Conservation (phyloP, 2,888 invertebrate genomes). For the Stegophylla sp. region DNA sequence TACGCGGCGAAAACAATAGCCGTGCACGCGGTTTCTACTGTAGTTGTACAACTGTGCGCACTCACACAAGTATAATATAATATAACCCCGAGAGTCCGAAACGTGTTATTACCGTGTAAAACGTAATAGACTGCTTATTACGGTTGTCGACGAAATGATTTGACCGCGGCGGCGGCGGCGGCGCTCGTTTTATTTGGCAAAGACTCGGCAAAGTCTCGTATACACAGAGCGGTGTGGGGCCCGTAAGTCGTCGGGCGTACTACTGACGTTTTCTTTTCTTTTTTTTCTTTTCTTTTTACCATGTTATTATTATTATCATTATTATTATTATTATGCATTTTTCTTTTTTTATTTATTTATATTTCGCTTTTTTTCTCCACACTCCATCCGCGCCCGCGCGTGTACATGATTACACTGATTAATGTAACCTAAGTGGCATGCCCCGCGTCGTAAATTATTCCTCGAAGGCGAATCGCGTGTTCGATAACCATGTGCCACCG, state of each 20-base stretch:
- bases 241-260: not conserved
- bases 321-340: not conserved
- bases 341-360: not conserved
- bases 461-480: slow-evolving; percentile 50
- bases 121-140: slow-evolving; percentile 40
- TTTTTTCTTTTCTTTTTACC: too few relatives aligned
- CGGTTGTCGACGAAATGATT: slow-evolving; percentile 7
- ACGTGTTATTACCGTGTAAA: slow-evolving; percentile 43
- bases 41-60: not conserved
- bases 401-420: slow-evolving; percentile 55
- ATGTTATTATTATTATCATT: too few relatives aligned
- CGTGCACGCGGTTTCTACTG: not conserved
- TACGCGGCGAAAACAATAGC: too few relatives aligned
- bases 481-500: slow-evolving; percentile 41
- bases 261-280: too few relatives aligned
- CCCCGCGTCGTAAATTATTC: slow-evolving; percentile 53
- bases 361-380: not conserved
- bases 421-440: slow-evolving; percentile 58
- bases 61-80: not conserved
- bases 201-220: too few relatives aligned
- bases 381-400: not conserved
- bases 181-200: not conserved
- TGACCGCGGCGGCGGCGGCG: not conserved
- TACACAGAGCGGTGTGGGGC: not conserved
- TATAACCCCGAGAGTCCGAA: slow-evolving; percentile 5